Evolutionary conservation across 2,888 invertebrate species (phyloP).

Genomic region (Trypoxylon attenuatum): DNA sequence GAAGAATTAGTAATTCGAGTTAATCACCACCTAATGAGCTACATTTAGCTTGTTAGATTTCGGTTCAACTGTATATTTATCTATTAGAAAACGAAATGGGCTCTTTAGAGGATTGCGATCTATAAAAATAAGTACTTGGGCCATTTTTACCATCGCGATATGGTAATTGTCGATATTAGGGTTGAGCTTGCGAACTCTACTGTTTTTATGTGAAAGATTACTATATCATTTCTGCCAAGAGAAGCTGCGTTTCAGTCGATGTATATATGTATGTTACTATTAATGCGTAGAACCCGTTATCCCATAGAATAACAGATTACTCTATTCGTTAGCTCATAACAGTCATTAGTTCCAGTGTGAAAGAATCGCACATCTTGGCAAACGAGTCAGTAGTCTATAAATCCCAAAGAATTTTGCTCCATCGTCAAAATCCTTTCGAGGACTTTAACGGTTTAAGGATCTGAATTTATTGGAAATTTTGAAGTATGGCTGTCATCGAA

Average conservation of each 20-base stretch:
- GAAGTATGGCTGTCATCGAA: neutral
- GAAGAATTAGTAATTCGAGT: too few relatives aligned
- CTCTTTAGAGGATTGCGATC: too few relatives aligned
- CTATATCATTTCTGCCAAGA: neutral
- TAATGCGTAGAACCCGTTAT: neutral
- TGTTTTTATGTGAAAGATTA: too few relatives aligned
- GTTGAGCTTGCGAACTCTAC: too few relatives aligned
- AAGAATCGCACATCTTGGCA: too few relatives aligned
- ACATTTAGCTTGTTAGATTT: too few relatives aligned
- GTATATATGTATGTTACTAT: neutral
- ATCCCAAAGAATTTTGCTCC: neutral
- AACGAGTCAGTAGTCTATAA: neutral
- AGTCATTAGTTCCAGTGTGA: neutral
- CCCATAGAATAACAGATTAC: neutral
- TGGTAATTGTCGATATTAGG: too few relatives aligned
- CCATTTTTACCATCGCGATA: too few relatives aligned
- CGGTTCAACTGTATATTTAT: too few relatives aligned
- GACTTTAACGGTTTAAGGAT: neutral
- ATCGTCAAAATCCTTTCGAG: neutral
- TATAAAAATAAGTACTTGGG: too few relatives aligned
- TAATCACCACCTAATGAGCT: too few relatives aligned
- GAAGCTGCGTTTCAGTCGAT: neutral
- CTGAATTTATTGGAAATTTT: constrained; percentile 3
- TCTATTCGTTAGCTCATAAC: neutral
- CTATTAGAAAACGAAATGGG: too few relatives aligned